Evolutionary conservation across 2,888 invertebrate species (phyloP).

Genomic region (Aelia acuminata): DNA sequence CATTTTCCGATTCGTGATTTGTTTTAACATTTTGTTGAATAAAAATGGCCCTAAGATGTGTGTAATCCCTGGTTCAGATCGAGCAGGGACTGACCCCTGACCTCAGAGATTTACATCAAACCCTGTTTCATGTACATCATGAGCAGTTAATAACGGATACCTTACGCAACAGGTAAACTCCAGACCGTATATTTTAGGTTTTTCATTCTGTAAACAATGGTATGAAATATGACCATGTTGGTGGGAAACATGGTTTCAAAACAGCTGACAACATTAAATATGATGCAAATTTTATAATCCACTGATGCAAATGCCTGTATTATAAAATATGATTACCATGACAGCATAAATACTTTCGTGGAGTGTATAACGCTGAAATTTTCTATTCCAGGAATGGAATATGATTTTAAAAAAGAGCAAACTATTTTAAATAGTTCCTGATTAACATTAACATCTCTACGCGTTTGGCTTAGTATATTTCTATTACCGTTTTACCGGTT

Average conservation of each 20-base stretch:
- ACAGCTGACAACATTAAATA: not conserved
- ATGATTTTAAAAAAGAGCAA: too few species aligned
- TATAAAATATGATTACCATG: not conserved
- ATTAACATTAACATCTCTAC: too few species aligned
- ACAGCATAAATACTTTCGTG: not conserved
- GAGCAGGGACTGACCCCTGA: not conserved
- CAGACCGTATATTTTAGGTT: not conserved
- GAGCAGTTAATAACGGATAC: constrained; percentile 15
- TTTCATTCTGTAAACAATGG: not conserved
- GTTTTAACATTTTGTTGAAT: constrained; percentile 5
- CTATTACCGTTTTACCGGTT: too few species aligned
- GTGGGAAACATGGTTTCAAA: not conserved
- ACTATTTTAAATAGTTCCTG: too few species aligned
- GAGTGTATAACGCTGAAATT: not conserved
- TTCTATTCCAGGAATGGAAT: not conserved
- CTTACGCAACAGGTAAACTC: not conserved
- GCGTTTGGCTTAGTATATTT: too few species aligned
- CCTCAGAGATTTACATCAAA: constrained; percentile 16
- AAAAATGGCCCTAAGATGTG: not conserved
- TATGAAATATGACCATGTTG: not conserved
- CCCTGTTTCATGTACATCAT: constrained; percentile 9
- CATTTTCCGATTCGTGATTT: not conserved
- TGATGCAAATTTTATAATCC: constrained; percentile 23
- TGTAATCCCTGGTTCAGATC: constrained; percentile 10
- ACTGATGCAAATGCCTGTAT: not conserved